Evolutionary conservation across 2,888 invertebrate species (phyloP), one percentile per base, ranked within the genome.

Genomic region (Drosophila sordidapex): DNA sequence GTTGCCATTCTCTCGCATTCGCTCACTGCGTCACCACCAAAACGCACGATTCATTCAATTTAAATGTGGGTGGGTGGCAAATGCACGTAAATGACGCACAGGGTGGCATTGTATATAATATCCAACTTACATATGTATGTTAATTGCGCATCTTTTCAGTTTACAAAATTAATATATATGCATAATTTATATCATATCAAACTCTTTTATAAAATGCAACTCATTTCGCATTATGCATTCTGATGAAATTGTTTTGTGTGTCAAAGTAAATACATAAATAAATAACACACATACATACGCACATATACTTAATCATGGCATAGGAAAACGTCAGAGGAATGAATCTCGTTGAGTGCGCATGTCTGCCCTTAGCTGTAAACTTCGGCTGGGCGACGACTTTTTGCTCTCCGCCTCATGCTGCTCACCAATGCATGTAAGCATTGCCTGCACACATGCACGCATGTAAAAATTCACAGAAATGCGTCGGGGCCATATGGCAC

Each of bases 311-410:
- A 58, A 56, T 38, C 27, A 65, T 60, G 40, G 46, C 62, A 57
- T 43, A 33, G 35, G 51, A 52, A 62, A 52, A 33, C 27, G 13
- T 29, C 48, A 57, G 59, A 52, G 43, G 46, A 62, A 53, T 65
- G 29, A 58, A 48, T 53, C 31, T 66, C 25, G 18, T 15, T 31
- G 29, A 60, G 31, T 87, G 90, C 89, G 89, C 89, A 89, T 83
- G 89, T 86, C 88, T 89, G 90, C 88, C 90, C 82, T 83, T 86
- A 80, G 87, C 56, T 68, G 51, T 61, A 70, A 66, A 58, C 59
- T 64, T 65, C 58, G 61, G 62, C 53, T 73, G 67, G 69, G 38
- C 61, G 48, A 25, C 46, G 38, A 25, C 38, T n/a, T 53, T 25
- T 29, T 51, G 65, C 71, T 74, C 76, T 59, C 65, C 27, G 48